phyloP scores from a whole-genome alignment of 2,888 invertebrate species.

The Drosophila ochracea region DNA sequence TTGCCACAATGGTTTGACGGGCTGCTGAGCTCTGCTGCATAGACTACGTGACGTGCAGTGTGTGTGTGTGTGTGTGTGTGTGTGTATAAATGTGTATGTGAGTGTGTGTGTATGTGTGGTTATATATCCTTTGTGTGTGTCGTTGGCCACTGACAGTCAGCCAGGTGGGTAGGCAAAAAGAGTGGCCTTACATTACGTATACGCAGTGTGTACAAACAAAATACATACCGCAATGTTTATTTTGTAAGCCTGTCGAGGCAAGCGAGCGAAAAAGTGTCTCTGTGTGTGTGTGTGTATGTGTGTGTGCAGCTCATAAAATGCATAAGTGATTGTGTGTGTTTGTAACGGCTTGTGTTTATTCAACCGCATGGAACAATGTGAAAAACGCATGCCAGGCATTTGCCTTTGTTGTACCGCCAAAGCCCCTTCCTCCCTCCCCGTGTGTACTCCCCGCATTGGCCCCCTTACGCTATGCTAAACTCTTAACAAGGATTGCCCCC shows the following conservation, averaged over 20 bases:
- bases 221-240: constrained; percentile 78
- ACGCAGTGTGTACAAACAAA: constrained; percentile 76
- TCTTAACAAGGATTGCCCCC: constrained; percentile 71
- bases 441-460: neutral
- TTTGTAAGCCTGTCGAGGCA: constrained; percentile 73
- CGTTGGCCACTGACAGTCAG: constrained; percentile 50
- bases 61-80: constrained; percentile 22
- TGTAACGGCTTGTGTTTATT: constrained; percentile 71
- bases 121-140: constrained; percentile 35
- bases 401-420: constrained; percentile 46
- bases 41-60: constrained; percentile 39
- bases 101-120: constrained; percentile 8
- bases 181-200: constrained; percentile 73
- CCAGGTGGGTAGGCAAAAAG: constrained; percentile 62
- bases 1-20: constrained; percentile 55
- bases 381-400: constrained; percentile 75
- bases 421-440: neutral
- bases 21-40: constrained; percentile 56
- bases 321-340: constrained; percentile 37
- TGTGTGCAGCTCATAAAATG: constrained; percentile 52
- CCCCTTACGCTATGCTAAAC: constrained; percentile 63
- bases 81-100: constrained; percentile 14
- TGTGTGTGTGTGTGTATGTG: constrained; percentile 21
- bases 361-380: constrained; percentile 77
- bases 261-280: constrained; percentile 74